Conservation (phyloP, 2,797 vertebrate genomes). For the Myotis vivesi region DNA sequence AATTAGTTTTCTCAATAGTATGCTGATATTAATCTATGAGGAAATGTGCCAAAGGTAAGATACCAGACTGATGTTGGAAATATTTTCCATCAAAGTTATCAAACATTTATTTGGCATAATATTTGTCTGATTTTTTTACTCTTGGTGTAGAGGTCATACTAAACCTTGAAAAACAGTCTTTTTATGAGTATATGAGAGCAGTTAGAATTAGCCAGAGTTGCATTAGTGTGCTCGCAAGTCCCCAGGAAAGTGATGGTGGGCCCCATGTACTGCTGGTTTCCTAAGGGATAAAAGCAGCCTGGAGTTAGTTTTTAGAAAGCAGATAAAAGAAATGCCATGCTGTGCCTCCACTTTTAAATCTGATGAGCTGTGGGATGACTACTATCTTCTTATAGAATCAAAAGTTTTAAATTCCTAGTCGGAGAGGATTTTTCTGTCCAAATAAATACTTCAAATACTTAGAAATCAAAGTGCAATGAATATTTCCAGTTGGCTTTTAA, state of each 20-base stretch:
- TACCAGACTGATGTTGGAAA: background rate
- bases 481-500: background rate
- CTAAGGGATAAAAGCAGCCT: background rate
- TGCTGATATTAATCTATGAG: background rate
- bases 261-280: background rate
- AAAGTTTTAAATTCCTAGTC: background rate
- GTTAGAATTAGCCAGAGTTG: background rate
- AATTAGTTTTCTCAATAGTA: background rate
- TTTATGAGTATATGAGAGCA: background rate
- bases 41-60: background rate
- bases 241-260: background rate
- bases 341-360: slow-evolving; percentile 42
- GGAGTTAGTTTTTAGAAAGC: slow-evolving; percentile 40
- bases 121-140: background rate
- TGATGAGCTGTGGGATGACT: slow-evolving; percentile 18
- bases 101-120: background rate
- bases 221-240: background rate
- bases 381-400: slow-evolving; percentile 15
- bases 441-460: slow-evolving; percentile 34
- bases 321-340: background rate
- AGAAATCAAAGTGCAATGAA: slow-evolving; percentile 37
- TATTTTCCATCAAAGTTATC: slow-evolving; percentile 31
- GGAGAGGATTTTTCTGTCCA: slow-evolving; percentile 26
- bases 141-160: background rate
- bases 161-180: background rate